Conservation (phyloP, 2,797 vertebrate species). For the Pseudopleuronectes americanus region DNA sequence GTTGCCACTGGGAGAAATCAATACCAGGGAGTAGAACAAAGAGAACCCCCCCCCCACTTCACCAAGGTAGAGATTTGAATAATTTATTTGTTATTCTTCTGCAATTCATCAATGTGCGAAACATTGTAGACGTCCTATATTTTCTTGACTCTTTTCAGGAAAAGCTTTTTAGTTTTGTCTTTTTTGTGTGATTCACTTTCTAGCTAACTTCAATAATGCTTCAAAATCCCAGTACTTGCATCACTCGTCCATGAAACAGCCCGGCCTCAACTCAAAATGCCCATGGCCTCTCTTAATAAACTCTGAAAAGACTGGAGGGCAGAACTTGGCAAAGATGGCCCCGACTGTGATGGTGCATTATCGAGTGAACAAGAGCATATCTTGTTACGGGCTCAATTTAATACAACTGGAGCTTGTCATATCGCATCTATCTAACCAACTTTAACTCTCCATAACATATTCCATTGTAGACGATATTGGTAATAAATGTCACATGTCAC, state of each 20-base stretch:
- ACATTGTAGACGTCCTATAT: conserved; percentile 4
- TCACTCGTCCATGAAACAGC: not conserved
- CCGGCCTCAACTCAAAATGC: not conserved
- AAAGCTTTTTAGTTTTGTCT: not conserved
- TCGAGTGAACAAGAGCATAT: not conserved
- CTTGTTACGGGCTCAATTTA: conserved; percentile 9
- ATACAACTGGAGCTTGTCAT: not conserved
- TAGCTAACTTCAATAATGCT: not conserved
- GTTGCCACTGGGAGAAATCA: conserved; percentile 70
- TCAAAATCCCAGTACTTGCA: not conserved
- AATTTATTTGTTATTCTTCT: conserved; percentile 64
- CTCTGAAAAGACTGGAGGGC: not conserved
- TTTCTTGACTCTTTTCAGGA: conserved; percentile 3
- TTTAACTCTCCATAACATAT: not conserved
- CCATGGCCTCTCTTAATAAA: not conserved
- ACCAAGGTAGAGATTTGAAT: conserved; percentile 71
- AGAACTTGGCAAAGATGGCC: not conserved
- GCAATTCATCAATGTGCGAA: conserved; percentile 44
- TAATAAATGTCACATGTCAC: conserved; percentile 4
- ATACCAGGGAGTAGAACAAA: conserved; percentile 70
- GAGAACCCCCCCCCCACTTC: conserved; percentile 42
- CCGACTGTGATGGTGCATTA: conserved; percentile 4
- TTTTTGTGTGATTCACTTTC: not conserved
- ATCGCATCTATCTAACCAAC: not conserved
- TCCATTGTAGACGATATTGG: not conserved